Evolutionary conservation across 2,797 vertebrate genomes (phyloP).

Genomic region (Hydrolagus colliei): DNA sequence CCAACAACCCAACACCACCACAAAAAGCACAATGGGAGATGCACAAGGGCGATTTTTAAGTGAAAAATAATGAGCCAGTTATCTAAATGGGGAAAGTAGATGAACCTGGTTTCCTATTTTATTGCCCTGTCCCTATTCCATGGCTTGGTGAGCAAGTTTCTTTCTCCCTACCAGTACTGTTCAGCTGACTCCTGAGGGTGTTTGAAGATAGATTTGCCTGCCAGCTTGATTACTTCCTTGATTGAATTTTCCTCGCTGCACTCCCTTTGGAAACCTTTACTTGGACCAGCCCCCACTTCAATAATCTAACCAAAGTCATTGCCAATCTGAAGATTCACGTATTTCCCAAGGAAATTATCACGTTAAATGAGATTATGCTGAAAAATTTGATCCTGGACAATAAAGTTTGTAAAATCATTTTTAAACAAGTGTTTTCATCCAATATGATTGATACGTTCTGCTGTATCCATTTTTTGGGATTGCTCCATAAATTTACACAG

Average conservation of each 20-base stretch:
- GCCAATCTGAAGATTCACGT: not conserved
- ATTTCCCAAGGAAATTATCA: not conserved
- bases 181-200: not conserved
- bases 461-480: too few species aligned
- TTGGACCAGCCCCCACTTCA: not conserved
- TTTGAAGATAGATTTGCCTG: not conserved
- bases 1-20: too few species aligned
- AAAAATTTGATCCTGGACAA: not conserved
- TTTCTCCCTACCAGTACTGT: not conserved
- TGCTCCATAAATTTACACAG: not conserved
- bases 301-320: constrained; percentile 1
- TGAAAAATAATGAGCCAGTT: too few species aligned
- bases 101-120: not conserved
- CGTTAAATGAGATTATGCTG: not conserved
- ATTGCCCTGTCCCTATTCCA: not conserved
- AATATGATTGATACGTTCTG: too few species aligned
- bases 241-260: not conserved
- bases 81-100: too few species aligned
- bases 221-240: too few species aligned
- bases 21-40: not conserved
- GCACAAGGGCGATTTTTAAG: too few species aligned
- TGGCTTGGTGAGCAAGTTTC: not conserved
- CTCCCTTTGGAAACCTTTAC: not conserved
- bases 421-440: too few species aligned
- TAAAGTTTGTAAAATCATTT: not conserved